A percentile compares a stretch with the other conserved stretches of the same genome.
phyloP scores from a whole-genome alignment of 1,140 invertebrate genomes.

The Psilanteris sp. region DNA sequence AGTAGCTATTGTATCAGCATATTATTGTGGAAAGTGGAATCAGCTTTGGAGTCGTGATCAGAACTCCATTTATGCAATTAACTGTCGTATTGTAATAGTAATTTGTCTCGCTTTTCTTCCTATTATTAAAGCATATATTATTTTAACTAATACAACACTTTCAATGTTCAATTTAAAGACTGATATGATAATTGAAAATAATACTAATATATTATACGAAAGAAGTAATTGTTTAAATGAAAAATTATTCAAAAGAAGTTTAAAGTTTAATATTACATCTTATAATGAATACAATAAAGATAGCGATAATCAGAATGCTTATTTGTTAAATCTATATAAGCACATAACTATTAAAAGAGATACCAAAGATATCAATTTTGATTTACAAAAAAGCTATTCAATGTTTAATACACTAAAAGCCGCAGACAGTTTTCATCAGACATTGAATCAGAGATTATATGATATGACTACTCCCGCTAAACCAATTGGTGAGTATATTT shows the following conservation, averaged over 20 bases:
- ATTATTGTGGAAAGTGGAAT: constrained; percentile 85
- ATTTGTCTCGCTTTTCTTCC: constrained; percentile 84
- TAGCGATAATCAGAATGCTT: too few relatives aligned
- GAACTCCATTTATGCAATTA: constrained; percentile 82
- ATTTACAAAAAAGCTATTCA: constrained; percentile 13
- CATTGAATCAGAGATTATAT: constrained; percentile 50
- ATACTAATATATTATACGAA: not conserved
- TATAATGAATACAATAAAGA: not conserved
- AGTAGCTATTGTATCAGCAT: constrained; percentile 86
- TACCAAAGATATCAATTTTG: not conserved
- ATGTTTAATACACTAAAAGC: not conserved
- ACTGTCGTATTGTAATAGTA: constrained; percentile 82
- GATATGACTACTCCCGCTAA: constrained; percentile 70
- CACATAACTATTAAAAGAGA: constrained; percentile 12
- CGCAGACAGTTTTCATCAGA: constrained; percentile 19
- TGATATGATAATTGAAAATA: constrained; percentile 1
- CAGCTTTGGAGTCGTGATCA: constrained; percentile 81
- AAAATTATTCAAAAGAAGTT: constrained; percentile 6
- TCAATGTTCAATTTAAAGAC: not conserved
- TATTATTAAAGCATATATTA: constrained; percentile 83
- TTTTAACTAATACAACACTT: constrained; percentile 76
- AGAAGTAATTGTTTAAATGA: not conserved
- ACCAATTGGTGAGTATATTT: constrained; percentile 77
- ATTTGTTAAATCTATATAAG: too few relatives aligned
- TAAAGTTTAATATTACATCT: not conserved